Evolutionary conservation across 2,888 invertebrate genomes (phyloP), one percentile per base, ranked within the genome.

Genomic region (Minunthozetes semirufus): DNA sequence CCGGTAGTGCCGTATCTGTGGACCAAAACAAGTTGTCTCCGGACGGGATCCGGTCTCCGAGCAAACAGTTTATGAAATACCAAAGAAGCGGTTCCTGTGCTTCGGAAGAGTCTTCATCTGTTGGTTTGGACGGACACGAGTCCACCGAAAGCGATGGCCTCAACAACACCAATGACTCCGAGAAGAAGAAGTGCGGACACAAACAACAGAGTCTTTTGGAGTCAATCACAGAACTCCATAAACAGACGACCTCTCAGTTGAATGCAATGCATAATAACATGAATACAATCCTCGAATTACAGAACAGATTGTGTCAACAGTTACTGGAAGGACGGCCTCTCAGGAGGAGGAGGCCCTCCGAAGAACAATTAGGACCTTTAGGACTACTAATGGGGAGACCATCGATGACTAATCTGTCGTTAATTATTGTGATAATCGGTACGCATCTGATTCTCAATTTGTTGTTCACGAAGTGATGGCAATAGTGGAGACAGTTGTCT

Each of bases 1-100:
- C 89, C 46, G 86, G 88, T 71, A 89, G 89, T 82, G 88, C 90
- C 78, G 86, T 89, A 76, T 89, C 89, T 80, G 86, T 88, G 73
- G 88, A 88, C 17, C 78, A 78, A 68, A 38, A 74, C 22, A 42
- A 66, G 13, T 29, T 61, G 11, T 61, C 61, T 15, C 61, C 17
- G 29, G 42, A 33, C 3, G 63, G 42, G 33, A 25, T 66, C 25
- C 63, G 63, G 5, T 66, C 42, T 15, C 74, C 66, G 17, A 61
- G 27, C 3, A 59, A 42, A 70, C 61, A 72, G 25, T 53, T 50
- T 19, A 29, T 13, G 11, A 72, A 53, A 38, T 72, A 53, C 56
- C 56, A 72, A 53, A 68, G 74, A 50, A 68, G 74, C 46, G 66
- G 53, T 72, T 72, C 72, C n/a, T 72, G 59, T 72, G 56, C 59